Percentiles rank a stretch among this genome's conserved stretches.
phyloP scores from a whole-genome alignment of 2,797 vertebrate species.

The Lemur catta region DNA sequence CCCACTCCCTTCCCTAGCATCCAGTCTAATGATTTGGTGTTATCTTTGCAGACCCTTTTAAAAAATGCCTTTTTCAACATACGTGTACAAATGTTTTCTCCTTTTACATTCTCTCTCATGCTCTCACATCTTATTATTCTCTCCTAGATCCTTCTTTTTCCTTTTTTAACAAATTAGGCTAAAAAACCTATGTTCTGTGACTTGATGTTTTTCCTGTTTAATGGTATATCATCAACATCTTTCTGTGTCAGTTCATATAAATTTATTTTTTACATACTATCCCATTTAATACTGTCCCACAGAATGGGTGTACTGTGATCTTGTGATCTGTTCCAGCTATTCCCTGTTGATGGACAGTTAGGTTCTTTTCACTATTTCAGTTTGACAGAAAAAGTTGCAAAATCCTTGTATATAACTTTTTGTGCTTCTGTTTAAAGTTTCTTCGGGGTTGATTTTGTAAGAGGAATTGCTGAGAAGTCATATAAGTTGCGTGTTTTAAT shows the following conservation, averaged over 20 bases:
- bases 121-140: slow-evolving; percentile 12
- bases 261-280: neutral
- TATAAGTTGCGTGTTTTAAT: neutral
- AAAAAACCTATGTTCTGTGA: neutral
- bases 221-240: neutral
- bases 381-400: neutral
- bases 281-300: neutral
- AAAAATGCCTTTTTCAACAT: neutral
- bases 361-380: neutral
- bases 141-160: neutral
- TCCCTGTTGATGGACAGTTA: neutral
- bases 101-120: neutral
- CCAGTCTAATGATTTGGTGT: neutral
- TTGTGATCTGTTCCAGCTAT: neutral
- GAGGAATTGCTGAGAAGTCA: slow-evolving; percentile 2
- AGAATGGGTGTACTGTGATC: neutral
- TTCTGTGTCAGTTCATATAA: neutral
- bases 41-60: neutral
- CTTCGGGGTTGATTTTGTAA: neutral
- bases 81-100: neutral
- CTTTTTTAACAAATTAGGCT: neutral
- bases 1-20: neutral
- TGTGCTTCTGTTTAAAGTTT: neutral
- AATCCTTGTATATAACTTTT: neutral
- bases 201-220: neutral